Evolutionary conservation across 2,888 invertebrate genomes (phyloP), one percentile per base, ranked within the genome.

Genomic region (Chymomyza procnemis): DNA sequence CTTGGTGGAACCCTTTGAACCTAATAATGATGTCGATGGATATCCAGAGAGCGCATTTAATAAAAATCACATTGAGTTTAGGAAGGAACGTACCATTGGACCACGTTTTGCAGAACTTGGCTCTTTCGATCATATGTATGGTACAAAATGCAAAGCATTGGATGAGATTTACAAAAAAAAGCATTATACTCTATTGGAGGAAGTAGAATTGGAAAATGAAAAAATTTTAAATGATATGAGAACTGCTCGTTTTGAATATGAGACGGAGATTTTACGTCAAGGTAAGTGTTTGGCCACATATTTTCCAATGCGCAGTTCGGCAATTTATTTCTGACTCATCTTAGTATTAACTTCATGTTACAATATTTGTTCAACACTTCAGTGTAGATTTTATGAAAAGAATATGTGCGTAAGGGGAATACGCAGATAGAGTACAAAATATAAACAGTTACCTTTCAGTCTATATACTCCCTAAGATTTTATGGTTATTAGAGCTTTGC

Each of bases 151-250:
- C 98, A 99, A 99, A 92, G 97, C 98, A 87, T 92, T 99, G 69
- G 96, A 97, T 89, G 97, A 98, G 87, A 92, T 98, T 54, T 97
- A 96, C 90, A 95, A 96, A 78, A 96, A 97, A 87, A 97, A 98
- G 83, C 95, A 96, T 88, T 95, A 96, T 69, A 95, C 96, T 2
- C 92, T 98, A 1, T 97, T 97, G 87, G 94, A 96, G 67, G 98
- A 99, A 91, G 93, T 98, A 85, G 94, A 95, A 73, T 94, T 97
- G 88, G 97, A 97, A 85, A 95, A 97, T 88, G 96, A 97, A 75
- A 97, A 98, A 85, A 92, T 99, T 5, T 97, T 98, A 88, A 97
- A 97, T 52, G 98, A 99, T 91, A 98, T 99, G 97, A 98, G 98
- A 90, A 96, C 96, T 90, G 98, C 98, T 5, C 94, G 96, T 90